These are phyloP conservation scores for Antheraea mylitta DNA, from an alignment of 1,140 invertebrate species.

Conservation along the genomic window DNA sequence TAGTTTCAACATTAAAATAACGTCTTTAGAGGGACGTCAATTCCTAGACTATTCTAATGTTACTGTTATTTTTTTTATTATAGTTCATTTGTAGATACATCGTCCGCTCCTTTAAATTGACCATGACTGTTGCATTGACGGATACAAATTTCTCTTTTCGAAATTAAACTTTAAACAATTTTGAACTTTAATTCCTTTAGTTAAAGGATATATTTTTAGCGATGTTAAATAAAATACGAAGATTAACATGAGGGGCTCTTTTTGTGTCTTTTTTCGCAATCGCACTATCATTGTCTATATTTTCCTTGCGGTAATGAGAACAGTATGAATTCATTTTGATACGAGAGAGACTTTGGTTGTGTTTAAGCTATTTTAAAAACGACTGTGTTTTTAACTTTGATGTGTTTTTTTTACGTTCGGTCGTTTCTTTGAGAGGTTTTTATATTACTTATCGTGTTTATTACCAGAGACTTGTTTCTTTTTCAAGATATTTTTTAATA, in stretches of 20 bases:
- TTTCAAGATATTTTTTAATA: too few species aligned
- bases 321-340: slow-evolving; percentile 11
- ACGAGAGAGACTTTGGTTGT: neutral
- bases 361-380: neutral
- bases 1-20: neutral
- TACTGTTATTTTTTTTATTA: slow-evolving; percentile 4
- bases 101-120: slow-evolving; percentile 4
- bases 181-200: neutral
- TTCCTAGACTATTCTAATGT: neutral
- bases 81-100: slow-evolving; percentile 10
- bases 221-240: neutral
- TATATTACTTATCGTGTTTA: too few species aligned
- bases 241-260: slow-evolving; percentile 1
- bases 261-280: slow-evolving; percentile 2
- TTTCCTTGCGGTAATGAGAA: slow-evolving; percentile 27
- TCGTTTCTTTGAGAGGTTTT: too few species aligned
- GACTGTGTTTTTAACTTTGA: neutral
- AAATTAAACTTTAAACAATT: neutral
- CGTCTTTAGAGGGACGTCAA: neutral
- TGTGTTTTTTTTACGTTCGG: neutral
- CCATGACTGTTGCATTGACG: neutral
- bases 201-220: neutral
- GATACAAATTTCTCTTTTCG: slow-evolving; percentile 7
- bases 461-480: too few species aligned
- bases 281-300: neutral